These are phyloP conservation scores for Puffinus mauretanicus DNA, from an alignment of 2,113 vertebrate genomes.

Conservation along the genomic window DNA sequence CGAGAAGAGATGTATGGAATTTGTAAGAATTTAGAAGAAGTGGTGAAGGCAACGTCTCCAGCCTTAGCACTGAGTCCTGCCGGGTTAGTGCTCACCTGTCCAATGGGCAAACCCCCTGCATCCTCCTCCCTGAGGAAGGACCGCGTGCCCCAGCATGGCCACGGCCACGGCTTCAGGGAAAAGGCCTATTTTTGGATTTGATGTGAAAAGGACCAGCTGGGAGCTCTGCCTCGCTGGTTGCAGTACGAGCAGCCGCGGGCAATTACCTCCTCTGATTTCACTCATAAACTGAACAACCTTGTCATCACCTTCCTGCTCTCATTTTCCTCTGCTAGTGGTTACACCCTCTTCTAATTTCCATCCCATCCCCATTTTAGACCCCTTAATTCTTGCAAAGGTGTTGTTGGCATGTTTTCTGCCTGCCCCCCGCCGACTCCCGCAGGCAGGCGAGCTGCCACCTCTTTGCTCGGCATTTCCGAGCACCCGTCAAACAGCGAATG, in stretches of 20 bases:
- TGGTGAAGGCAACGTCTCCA: not conserved
- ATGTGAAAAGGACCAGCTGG: not conserved
- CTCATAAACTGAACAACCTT: not conserved
- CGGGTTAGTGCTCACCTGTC: not conserved
- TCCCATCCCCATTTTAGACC: not conserved
- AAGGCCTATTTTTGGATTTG: not conserved
- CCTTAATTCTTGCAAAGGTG: not conserved
- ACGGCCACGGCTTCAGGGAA: not conserved
- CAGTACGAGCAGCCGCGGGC: rapidly evolving
- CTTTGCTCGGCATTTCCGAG: not conserved
- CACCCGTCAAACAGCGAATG: not conserved
- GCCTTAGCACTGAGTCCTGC: not conserved
- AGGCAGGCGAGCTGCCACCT: not conserved
- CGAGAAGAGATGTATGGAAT: rapidly evolving
- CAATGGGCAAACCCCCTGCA: not conserved
- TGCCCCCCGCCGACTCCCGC: too few relatives aligned
- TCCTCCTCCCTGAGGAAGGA: not conserved
- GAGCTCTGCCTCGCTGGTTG: not conserved
- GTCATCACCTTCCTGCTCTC: not conserved
- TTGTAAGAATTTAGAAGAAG: not conserved
- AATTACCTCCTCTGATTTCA: not conserved
- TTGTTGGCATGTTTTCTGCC: not conserved
- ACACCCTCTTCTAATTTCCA: not conserved
- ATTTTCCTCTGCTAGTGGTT: rapidly evolving
- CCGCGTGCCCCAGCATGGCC: rapidly evolving